Evolutionary conservation across 2,113 vertebrate genomes (phyloP).

Genomic region (Ondatra zibethicus): DNA sequence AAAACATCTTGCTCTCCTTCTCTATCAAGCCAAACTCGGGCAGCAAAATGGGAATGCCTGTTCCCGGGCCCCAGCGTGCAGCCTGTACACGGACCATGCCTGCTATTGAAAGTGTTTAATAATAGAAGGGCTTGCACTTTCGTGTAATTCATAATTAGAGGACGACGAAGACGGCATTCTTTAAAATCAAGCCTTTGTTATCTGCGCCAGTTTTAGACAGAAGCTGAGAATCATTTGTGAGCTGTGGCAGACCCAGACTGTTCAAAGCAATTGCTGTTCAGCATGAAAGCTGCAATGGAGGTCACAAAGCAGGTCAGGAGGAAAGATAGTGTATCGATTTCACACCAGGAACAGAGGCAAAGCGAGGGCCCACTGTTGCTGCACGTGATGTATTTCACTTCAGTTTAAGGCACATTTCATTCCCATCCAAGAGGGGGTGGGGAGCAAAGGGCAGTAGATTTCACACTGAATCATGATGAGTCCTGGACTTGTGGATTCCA

Average conservation of each 20-base stretch:
- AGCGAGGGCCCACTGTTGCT: slow-evolving; percentile 87
- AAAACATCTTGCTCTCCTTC: slow-evolving; percentile 33
- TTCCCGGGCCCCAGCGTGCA: slow-evolving; percentile 62
- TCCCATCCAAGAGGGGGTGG: slow-evolving; percentile 90
- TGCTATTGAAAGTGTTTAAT: slow-evolving; percentile 85
- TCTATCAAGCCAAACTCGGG: slow-evolving; percentile 70
- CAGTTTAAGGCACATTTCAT: slow-evolving; percentile 92
- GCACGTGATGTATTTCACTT: slow-evolving; percentile 91
- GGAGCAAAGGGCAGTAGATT: slow-evolving; percentile 91
- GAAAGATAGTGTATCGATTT: slow-evolving; percentile 97
- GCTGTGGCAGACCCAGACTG: slow-evolving; percentile 90
- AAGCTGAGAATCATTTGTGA: slow-evolving; percentile 89
- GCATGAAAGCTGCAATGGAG: slow-evolving; percentile 93
- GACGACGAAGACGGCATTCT: slow-evolving; percentile 87
- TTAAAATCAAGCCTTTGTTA: slow-evolving; percentile 90
- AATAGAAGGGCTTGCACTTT: slow-evolving; percentile 87
- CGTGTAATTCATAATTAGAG: slow-evolving; percentile 93
- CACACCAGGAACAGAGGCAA: slow-evolving; percentile 91
- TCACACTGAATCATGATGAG: slow-evolving; percentile 93
- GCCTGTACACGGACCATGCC: slow-evolving; percentile 68
- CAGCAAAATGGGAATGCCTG: slow-evolving; percentile 51
- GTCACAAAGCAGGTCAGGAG: slow-evolving; percentile 93
- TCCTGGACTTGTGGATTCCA: slow-evolving; percentile 90
- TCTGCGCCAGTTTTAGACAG: slow-evolving; percentile 90
- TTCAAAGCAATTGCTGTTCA: slow-evolving; percentile 95